A percentile compares a stretch with the other conserved stretches of the same genome.
These are phyloP conservation scores for Crotalus horridus DNA, from an alignment of 2,113 vertebrate species.

Conservation along the genomic window DNA sequence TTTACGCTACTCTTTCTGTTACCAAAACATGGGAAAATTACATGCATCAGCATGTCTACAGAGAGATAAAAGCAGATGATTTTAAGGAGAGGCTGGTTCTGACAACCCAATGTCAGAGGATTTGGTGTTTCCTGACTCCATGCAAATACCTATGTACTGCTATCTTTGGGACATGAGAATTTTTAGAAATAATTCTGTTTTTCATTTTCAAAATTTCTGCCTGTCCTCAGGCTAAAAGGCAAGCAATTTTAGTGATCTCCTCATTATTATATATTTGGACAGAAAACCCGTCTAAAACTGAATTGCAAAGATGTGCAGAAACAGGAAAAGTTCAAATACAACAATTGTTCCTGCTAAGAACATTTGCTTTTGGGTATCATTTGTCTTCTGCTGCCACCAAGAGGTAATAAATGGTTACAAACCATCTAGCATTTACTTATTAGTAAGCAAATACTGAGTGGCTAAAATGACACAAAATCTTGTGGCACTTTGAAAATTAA, in stretches of 20 bases:
- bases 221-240: background rate
- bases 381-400: conserved; percentile 58
- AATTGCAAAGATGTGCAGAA: background rate
- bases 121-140: background rate
- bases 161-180: background rate
- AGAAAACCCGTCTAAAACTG: background rate
- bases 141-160: background rate
- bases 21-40: background rate
- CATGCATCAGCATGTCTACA: background rate
- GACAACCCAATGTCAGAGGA: background rate
- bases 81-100: background rate
- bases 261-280: background rate
- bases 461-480: background rate
- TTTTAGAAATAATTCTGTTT: background rate
- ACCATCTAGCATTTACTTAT: background rate
- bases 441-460: background rate
- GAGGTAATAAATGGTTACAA: conserved; percentile 31
- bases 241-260: background rate
- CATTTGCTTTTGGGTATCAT: conserved; percentile 20
- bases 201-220: background rate
- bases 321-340: background rate
- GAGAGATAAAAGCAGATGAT: background rate
- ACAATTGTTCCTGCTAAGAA: background rate
- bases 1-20: background rate
- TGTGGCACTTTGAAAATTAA: background rate